A percentile compares a stretch with the other conserved stretches of the same genome.
Conservation (phyloP, 2,888 invertebrate species). For the Andrena chrysosceles region DNA sequence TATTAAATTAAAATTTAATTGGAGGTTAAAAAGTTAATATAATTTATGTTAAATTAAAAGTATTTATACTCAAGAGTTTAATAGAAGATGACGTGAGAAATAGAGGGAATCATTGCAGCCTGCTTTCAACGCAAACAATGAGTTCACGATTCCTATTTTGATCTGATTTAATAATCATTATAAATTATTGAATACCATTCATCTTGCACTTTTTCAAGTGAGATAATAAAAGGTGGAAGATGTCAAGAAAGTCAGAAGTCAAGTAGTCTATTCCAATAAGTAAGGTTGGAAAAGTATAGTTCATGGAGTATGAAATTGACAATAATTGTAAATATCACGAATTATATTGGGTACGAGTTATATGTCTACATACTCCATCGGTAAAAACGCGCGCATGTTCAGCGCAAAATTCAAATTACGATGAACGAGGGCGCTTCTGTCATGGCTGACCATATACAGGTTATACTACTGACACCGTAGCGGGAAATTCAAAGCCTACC, state of each 20-base stretch:
- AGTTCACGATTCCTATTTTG: background rate
- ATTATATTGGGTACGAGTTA: background rate
- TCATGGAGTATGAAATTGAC: background rate
- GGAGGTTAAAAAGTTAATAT: too few species aligned
- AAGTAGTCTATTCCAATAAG: too few species aligned
- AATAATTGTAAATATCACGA: background rate
- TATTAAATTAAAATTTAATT: too few species aligned
- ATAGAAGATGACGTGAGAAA: background rate
- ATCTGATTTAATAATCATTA: background rate
- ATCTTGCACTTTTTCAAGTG: too few species aligned
- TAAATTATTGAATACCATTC: too few species aligned
- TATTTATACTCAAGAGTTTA: too few species aligned
- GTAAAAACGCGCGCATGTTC: background rate
- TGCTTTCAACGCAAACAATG: background rate
- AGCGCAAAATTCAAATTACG: constrained; percentile 9
- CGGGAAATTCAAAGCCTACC: constrained; percentile 1
- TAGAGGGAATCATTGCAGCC: background rate
- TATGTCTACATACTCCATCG: background rate
- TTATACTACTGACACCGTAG: constrained; percentile 22
- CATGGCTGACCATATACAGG: constrained; percentile 1
- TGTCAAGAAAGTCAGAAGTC: too few species aligned
- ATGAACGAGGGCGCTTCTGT: background rate
- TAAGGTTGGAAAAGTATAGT: background rate
- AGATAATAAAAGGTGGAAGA: too few species aligned
- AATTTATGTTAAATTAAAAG: too few species aligned